A percentile compares a stretch with the other conserved stretches of the same genome.
These are phyloP conservation scores for Xanthia icteritia DNA, from an alignment of 2,888 invertebrate species.

Conservation along the genomic window DNA sequence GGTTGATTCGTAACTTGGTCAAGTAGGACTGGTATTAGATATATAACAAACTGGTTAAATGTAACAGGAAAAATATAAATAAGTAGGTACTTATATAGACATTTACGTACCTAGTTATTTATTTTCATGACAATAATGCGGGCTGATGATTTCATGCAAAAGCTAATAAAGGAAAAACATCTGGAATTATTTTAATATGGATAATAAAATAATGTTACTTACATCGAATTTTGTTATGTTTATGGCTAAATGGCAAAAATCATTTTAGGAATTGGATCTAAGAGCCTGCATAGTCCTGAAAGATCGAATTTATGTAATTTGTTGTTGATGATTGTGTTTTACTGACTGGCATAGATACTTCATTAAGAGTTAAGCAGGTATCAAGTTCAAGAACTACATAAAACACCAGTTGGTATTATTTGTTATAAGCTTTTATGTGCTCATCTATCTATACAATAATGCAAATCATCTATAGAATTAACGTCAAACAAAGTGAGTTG, in stretches of 20 bases:
- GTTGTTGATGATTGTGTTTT: neutral
- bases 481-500: neutral
- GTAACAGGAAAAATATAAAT: slow-evolving; percentile 57
- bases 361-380: neutral
- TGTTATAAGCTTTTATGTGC: neutral
- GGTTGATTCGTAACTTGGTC: slow-evolving; percentile 61
- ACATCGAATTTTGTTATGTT: neutral
- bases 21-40: slow-evolving; percentile 57
- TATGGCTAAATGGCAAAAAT: neutral
- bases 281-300: neutral
- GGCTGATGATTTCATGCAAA: slow-evolving; percentile 55
- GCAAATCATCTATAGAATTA: slow-evolving; percentile 11
- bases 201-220: slow-evolving; percentile 1
- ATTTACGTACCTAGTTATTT: slow-evolving; percentile 38
- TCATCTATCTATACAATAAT: neutral
- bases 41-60: slow-evolving; percentile 46
- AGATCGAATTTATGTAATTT: neutral
- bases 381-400: neutral
- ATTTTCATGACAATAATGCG: slow-evolving; percentile 52
- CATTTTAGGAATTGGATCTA: neutral
- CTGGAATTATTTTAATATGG: slow-evolving; percentile 15
- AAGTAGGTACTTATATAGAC: slow-evolving; percentile 7
- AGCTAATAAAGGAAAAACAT: slow-evolving; percentile 55
- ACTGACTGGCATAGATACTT: neutral
- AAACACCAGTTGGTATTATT: neutral